Base-by-base conservation (phyloP, 1,140 invertebrate genomes). In the Drosophila oshimai region DNA sequence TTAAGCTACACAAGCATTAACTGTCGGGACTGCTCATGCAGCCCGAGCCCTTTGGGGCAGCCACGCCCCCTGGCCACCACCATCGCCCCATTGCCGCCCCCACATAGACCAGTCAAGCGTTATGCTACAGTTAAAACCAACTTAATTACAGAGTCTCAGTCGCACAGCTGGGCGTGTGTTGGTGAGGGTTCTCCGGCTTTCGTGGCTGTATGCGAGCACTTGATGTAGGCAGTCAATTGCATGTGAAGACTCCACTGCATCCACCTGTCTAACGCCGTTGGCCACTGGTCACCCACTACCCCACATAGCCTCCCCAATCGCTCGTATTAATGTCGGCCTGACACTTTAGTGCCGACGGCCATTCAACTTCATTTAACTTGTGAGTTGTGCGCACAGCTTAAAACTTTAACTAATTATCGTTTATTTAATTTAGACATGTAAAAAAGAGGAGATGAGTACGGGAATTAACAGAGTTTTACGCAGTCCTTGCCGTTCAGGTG, bases 1-100 rank as follows among this genome's bases (percentile, higher is more conserved):
- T 86, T 86, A 86, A 86, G 81, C 80, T 86, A 86, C 80, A 87
- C 81, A 86, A 76, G 72, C 81, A 84, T 84, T 86, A 84, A 84
- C 80, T 79, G 75, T 65, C 74, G 70, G 58, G 39, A 9, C 58
- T 69, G 50, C 50, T 24, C 22, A 41, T 37, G 22, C 45, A 34
- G 24, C 26, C 12, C 7, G 12, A 34, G 42, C 36, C 46, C 33
- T 28, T 12, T 20, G 24, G 42, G 13, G 22, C 41, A 26, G 20
- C 61, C 39, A 61, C 24, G 58, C 61, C 58, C 41, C 24, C 6
- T 3, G 1, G 10, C 10, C 28, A 6, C 20, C 12, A 17, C 36
- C 28, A 12, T 12, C n/a, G n/a, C 0, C 22, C 28, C 41, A 12
- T 13, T 9, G n/a, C 5, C 6, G 12, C 3, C n/a, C 46, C 31